A percentile compares a stretch with the other conserved stretches of the same genome.
Conservation (phyloP, 2,113 vertebrate genomes). For the Monarcha castaneiventris region DNA sequence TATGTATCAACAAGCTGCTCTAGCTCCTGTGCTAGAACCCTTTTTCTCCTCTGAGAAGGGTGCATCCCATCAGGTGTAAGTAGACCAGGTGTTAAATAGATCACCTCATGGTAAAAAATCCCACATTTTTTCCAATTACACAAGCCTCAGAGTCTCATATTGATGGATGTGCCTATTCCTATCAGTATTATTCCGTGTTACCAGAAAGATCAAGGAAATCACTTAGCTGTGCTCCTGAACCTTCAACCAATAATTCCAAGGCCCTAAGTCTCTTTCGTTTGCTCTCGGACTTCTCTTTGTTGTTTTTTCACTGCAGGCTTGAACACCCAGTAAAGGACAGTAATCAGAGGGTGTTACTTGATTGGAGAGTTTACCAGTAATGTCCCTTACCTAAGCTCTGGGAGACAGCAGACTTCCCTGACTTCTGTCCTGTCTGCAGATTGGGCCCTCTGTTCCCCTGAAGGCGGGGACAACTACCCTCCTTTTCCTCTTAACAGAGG, state of each 20-base stretch:
- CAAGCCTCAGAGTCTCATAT: no score
- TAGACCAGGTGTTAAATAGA: neutral
- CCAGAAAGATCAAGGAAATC: neutral
- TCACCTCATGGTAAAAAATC: no score
- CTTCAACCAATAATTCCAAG: neutral
- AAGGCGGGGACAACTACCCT: neutral
- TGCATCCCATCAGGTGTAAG: neutral
- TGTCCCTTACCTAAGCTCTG: neutral
- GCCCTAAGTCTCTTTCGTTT: neutral
- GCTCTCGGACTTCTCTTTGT: neutral
- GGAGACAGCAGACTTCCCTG: neutral
- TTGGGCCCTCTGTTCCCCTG: neutral
- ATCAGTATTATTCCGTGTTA: neutral
- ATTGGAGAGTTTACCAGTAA: neutral
- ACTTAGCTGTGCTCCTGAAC: neutral
- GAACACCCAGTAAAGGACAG: neutral
- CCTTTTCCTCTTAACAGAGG: neutral
- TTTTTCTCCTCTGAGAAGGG: neutral
- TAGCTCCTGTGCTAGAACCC: neutral
- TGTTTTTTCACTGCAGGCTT: neutral
- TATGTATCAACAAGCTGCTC: accelerated
- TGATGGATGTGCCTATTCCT: neutral
- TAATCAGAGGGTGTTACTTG: neutral
- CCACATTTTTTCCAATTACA: neutral
- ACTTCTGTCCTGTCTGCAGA: no score